Base-by-base conservation (phyloP, 2,797 vertebrate species). In the Carapus acus region DNA sequence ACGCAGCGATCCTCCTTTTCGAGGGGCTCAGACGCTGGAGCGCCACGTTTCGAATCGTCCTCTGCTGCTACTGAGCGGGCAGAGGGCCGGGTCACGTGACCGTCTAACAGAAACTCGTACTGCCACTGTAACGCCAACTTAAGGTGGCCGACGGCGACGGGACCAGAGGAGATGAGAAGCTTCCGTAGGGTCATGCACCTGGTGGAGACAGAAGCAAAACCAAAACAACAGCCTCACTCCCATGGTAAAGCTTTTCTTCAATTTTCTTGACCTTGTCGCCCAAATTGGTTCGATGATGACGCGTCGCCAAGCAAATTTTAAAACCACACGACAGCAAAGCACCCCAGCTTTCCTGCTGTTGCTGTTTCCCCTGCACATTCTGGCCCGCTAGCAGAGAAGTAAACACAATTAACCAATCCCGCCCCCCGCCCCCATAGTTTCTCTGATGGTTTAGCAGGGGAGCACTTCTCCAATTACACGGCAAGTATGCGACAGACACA, bases 61-160 rank as follows among this genome's bases (percentile, higher is more conserved):
- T 17, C 7, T 8, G 19, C 18, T 11, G 13, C 11, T 8, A 29
- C 11, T 3, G 14, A 8, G 21, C 64, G 17, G 38, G 17, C 29
- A 8, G 41, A 23, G 18, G 41, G 42, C 6, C 0, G 19, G 8
- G 34, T 20, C 2, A 8, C 43, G 6, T 34, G 31, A 34, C 42
- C 46, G 45, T 62, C 45, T 17, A 64, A 62, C 12, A 83, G 65
- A 48, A 84, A 56, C 46, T 88, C 78, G 3, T 86, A 80, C 76
- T 87, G 85, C 85, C 89, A 91, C 62, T 81, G 85, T 43, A 87
- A 29, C 15, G 74, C 87, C 16, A 76, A 50, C 67, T 90, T 80
- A 15, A 91, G 85, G 34, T 73, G 65, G 24, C 41, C 54, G 11
- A 84, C 57, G 1, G 76, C 1, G 29, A 84, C 61, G 1, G 76